phyloP scores from a whole-genome alignment of 2,113 vertebrate genomes.

The Amphilophus citrinellus region DNA sequence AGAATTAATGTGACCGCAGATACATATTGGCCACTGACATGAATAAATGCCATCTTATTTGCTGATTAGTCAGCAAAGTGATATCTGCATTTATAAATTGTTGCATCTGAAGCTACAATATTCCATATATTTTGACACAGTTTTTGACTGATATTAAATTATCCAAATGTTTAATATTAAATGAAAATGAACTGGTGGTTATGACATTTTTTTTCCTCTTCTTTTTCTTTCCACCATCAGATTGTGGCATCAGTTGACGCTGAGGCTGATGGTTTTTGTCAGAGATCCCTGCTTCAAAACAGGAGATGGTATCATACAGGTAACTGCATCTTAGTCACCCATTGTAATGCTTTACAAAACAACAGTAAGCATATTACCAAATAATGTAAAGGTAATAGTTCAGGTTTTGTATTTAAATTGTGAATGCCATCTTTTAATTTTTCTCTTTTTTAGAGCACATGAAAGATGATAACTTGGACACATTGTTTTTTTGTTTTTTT shows the following conservation, averaged over 20 bases:
- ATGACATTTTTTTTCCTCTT: background rate
- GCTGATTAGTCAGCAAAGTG: too few relatives aligned
- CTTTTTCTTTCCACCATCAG: slow-evolving; percentile 65
- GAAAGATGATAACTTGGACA: too few relatives aligned
- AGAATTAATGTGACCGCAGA: too few relatives aligned
- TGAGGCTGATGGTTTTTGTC: slow-evolving; percentile 92
- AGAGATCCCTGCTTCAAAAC: slow-evolving; percentile 94
- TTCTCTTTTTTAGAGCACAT: too few relatives aligned
- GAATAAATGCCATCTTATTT: too few relatives aligned
- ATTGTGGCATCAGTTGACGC: slow-evolving; percentile 97
- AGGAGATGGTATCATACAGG: slow-evolving; percentile 96
- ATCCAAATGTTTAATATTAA: background rate
- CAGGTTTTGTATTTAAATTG: too few relatives aligned
- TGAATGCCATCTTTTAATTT: too few relatives aligned
- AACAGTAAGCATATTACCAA: background rate
- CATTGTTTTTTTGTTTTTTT: too few relatives aligned
- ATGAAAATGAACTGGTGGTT: background rate
- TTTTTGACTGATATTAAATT: background rate
- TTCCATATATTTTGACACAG: background rate
- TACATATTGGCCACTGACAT: too few relatives aligned
- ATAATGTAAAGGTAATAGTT: background rate
- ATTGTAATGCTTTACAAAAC: background rate
- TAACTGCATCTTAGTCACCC: slow-evolving; percentile 51
- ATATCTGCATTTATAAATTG: too few relatives aligned
- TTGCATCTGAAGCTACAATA: too few relatives aligned